Evolutionary conservation across 2,113 vertebrate genomes (phyloP).

Genomic region (Vulpes ferrilata): DNA sequence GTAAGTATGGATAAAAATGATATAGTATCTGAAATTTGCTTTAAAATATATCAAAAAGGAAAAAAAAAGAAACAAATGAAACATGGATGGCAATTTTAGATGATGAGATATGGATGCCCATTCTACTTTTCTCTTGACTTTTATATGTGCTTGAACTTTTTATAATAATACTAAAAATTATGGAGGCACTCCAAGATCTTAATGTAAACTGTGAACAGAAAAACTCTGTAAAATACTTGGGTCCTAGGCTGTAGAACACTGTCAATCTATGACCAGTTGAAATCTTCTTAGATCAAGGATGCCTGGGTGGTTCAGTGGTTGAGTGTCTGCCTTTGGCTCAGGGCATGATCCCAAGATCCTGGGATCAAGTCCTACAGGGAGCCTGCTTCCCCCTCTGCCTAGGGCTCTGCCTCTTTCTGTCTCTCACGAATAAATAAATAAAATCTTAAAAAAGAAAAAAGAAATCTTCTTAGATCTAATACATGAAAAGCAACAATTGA

Average conservation of each 20-base stretch:
- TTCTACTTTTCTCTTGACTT: neutral
- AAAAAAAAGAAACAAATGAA: neutral
- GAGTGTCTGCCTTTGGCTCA: too few relatives aligned
- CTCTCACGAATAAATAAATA: too few relatives aligned
- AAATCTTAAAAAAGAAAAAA: too few relatives aligned
- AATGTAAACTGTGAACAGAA: constrained; percentile 3
- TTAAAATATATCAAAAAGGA: neutral
- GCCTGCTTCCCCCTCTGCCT: too few relatives aligned
- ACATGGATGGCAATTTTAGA: neutral
- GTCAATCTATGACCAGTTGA: neutral
- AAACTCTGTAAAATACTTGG: neutral
- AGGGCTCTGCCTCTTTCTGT: too few relatives aligned
- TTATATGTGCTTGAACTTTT: constrained; percentile 16
- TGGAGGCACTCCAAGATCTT: neutral
- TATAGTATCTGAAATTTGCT: constrained; percentile 6
- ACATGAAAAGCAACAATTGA: neutral
- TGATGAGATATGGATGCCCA: neutral
- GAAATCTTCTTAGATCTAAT: neutral
- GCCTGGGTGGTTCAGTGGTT: too few relatives aligned
- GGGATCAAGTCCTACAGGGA: too few relatives aligned
- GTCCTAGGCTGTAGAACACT: neutral
- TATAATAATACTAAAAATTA: neutral
- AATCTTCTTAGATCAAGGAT: neutral
- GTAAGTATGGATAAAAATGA: constrained; percentile 2
- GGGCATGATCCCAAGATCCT: too few relatives aligned